These are phyloP conservation scores for Rhegmatorhina hoffmannsi DNA, from an alignment of 2,113 vertebrate species.

Conservation along the genomic window DNA sequence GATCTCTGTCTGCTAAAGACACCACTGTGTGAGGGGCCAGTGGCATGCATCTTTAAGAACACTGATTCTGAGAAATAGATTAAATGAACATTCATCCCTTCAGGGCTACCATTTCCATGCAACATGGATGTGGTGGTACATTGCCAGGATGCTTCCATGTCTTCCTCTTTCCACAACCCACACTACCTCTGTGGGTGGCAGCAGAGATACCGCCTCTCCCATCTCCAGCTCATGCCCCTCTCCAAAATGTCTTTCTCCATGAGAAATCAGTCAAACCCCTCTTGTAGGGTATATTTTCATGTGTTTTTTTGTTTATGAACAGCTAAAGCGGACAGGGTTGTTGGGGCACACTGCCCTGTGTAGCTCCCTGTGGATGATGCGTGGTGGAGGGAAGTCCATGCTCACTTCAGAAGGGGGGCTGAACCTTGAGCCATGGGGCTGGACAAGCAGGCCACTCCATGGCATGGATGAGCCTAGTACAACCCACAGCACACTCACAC, in stretches of 20 bases:
- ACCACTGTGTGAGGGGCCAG: constrained; percentile 5
- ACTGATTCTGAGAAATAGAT: constrained; percentile 31
- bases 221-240: accelerated
- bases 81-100: constrained; percentile 36
- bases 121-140: background rate
- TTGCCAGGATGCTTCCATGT: constrained; percentile 6
- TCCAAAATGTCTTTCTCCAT: background rate
- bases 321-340: constrained; percentile 17
- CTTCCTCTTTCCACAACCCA: background rate
- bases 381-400: accelerated
- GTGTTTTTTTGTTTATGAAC: background rate
- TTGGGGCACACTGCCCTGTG: accelerated
- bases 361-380: accelerated
- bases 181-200: background rate
- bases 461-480: background rate
- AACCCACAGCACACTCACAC: background rate
- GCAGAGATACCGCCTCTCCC: background rate
- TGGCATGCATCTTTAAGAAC: constrained; percentile 21
- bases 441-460: background rate
- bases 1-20: constrained; percentile 46
- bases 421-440: background rate
- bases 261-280: background rate
- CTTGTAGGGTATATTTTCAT: background rate
- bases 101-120: background rate
- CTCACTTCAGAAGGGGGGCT: background rate